Percentiles rank a stretch among this genome's conserved stretches.
Evolutionary conservation across 2,113 vertebrate genomes (phyloP).

Genomic region (Myodes glareolus): DNA sequence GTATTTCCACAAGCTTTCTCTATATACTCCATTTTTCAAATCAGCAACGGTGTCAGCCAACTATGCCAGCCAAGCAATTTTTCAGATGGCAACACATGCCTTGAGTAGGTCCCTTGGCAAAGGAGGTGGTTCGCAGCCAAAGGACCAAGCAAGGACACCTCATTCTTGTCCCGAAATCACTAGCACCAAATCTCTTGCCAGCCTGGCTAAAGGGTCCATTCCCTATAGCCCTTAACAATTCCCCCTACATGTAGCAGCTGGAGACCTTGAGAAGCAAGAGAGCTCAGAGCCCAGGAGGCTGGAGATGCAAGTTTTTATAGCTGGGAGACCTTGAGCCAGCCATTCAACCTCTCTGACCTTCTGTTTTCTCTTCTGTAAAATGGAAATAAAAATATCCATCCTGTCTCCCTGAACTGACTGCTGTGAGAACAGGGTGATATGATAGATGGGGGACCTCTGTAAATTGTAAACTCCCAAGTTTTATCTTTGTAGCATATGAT

Average conservation of each 20-base stretch:
- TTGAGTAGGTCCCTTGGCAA: neutral
- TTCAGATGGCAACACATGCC: neutral
- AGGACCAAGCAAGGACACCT: neutral
- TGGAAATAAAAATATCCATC: conserved; percentile 41
- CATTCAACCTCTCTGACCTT: conserved; percentile 46
- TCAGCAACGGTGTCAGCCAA: neutral
- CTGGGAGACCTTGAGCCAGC: neutral
- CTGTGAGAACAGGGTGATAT: neutral
- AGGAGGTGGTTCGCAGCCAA: neutral
- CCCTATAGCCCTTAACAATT: neutral
- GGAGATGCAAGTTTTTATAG: neutral
- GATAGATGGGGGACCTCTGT: neutral
- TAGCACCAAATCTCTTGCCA: neutral
- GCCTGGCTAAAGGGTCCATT: neutral
- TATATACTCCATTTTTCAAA: neutral
- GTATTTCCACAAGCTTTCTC: neutral
- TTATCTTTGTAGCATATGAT: conserved; percentile 37
- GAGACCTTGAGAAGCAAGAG: neutral
- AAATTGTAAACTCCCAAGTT: conserved; percentile 54
- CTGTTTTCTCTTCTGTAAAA: conserved; percentile 27
- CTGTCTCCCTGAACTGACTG: neutral
- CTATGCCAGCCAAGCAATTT: neutral
- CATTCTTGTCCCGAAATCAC: neutral
- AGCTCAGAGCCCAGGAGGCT: neutral
- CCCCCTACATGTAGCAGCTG: neutral